These are phyloP conservation scores for Trididemnum nubilum DNA, from an alignment of 23 tunicate species.

Conservation along the genomic window DNA sequence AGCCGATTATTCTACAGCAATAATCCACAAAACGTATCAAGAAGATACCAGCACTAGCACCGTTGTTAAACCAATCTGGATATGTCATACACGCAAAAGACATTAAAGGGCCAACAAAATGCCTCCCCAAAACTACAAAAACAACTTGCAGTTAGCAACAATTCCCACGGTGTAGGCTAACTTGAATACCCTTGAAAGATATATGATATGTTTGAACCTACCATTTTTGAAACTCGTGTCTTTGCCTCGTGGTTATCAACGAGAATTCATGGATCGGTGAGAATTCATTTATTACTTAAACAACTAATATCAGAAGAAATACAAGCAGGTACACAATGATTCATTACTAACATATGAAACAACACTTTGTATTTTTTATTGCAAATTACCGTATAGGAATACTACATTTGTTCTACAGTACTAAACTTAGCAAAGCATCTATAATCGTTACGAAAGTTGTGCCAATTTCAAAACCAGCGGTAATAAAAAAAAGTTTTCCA, in stretches of 20 bases:
- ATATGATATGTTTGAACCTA: neutral
- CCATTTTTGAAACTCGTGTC: slow-evolving; percentile 14
- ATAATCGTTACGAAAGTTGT: no score
- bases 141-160: neutral
- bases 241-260: slow-evolving; percentile 3
- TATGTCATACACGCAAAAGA: neutral
- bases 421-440: no score
- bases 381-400: no score
- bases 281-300: no score
- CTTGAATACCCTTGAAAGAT: slow-evolving; percentile 1
- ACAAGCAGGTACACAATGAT: no score
- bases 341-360: no score
- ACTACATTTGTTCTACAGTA: no score
- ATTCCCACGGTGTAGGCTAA: neutral
- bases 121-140: slow-evolving; percentile 9
- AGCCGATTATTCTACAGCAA: no score
- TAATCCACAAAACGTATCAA: neutral
- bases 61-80: neutral
- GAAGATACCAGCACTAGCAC: neutral
- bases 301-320: no score
- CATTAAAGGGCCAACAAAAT: neutral
- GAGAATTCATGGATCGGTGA: slow-evolving; percentile 16
- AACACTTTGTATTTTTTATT: no score
- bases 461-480: no score
- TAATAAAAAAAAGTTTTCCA: no score